These are phyloP conservation scores for Coleophora flavipennella DNA, from an alignment of 2,888 invertebrate genomes.

Conservation along the genomic window DNA sequence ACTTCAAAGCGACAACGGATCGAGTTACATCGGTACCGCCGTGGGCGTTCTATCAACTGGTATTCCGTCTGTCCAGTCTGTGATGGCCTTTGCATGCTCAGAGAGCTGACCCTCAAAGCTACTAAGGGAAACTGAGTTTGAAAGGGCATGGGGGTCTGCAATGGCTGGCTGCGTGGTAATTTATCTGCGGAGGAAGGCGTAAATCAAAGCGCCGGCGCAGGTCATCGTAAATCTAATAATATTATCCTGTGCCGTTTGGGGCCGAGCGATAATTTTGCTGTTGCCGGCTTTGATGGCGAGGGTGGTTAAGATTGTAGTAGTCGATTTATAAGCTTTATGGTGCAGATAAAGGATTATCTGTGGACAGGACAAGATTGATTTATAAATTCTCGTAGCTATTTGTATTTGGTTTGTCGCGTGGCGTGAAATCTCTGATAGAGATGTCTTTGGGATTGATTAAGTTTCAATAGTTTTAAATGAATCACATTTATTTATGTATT, in stretches of 20 bases:
- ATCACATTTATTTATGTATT: too few species aligned
- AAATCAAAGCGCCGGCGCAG: slow-evolving; percentile 60
- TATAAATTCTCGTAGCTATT: too few species aligned
- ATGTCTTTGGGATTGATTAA: too few species aligned
- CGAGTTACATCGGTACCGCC: slow-evolving; percentile 10
- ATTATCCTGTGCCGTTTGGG: slow-evolving; percentile 46
- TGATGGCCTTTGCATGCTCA: too few species aligned
- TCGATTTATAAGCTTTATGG: slow-evolving; percentile 14
- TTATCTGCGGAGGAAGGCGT: slow-evolving; percentile 60
- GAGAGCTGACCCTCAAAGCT: neutral
- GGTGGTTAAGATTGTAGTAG: slow-evolving; percentile 19
- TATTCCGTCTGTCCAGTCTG: slow-evolving; percentile 6
- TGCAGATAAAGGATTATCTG: slow-evolving; percentile 14
- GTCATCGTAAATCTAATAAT: slow-evolving; percentile 65
- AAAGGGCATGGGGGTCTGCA: too few species aligned
- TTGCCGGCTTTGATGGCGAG: slow-evolving; percentile 20
- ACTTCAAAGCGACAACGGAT: slow-evolving; percentile 14
- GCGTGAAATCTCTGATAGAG: too few species aligned
- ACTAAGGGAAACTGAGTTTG: slow-evolving; percentile 3
- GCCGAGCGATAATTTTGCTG: slow-evolving; percentile 39
- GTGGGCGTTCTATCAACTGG: neutral
- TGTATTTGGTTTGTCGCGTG: too few species aligned
- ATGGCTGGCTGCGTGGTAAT: slow-evolving; percentile 27
- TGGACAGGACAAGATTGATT: too few species aligned
- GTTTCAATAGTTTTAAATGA: too few species aligned